Evolutionary conservation across 2,888 invertebrate genomes (phyloP), one percentile per base, ranked within the genome.

Genomic region (Rhopalosiphum nymphaeae): DNA sequence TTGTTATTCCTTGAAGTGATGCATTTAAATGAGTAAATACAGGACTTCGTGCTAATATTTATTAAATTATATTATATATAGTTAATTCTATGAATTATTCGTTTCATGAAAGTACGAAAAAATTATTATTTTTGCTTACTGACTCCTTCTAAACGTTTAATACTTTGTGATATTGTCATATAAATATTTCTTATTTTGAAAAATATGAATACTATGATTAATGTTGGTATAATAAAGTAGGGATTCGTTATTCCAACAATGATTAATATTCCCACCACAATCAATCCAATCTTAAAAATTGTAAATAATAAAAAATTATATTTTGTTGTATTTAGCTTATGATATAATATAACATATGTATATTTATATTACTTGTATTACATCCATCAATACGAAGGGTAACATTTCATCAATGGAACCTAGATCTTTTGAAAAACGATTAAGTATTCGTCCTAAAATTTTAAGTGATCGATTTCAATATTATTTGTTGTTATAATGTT

Each of bases 1-100:
- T 99, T 0, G 98, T 97, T 95, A 99, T 96, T 0, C 99, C 99
- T 96, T 98, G 98, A 13, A 99, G 96, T 0, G 98, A 97, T 53
- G 99, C 98, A 95, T 97, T 98, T 95, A 99, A 96, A 95, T 99
- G 99, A 3, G 98, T 98, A 96, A 99, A 99, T 36, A 99, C 98
- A 0, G 99, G 99, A 95, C 99, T 99, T 94, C 99, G 97, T 95
- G 98, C 98, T 98, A 96, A 36, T 78, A 36, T 78, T 36, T 36
- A 78, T 78, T 4, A 21, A 78, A 36, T 78, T 78, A 36, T 36
- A 78, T 36, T 21, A 78, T 78, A 78, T 78, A 36, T 21, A 36
- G 16, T n/a, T 36, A 16, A 16, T 67, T 67, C 16, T 67, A 36
- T 67, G 5, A n/a, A 67, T 16, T 67, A 36, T n/a, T 67, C 36